phyloP scores from a whole-genome alignment of 2,888 invertebrate species.

The Pinctada fucata region DNA sequence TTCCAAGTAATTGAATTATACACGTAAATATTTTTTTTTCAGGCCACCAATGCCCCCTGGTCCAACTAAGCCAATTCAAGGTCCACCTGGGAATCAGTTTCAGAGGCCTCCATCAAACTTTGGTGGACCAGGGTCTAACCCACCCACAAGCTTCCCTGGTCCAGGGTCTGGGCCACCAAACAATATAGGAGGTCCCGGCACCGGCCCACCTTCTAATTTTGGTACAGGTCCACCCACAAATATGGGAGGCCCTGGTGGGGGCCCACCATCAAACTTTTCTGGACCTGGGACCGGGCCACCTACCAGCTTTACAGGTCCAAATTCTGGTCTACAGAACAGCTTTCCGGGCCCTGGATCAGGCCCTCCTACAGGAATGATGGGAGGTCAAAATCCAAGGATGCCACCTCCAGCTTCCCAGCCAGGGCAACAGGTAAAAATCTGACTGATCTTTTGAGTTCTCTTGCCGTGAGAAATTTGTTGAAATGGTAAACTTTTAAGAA shows the following conservation, averaged over 20 bases:
- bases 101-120: conserved; percentile 27
- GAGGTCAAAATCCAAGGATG: conserved; percentile 23
- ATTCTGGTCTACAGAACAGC: no score
- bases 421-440: conserved; percentile 30
- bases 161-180: background rate
- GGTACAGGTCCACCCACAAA: background rate
- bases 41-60: conserved; percentile 43
- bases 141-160: conserved; percentile 14
- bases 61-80: conserved; percentile 30
- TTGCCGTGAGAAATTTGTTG: conserved; percentile 27
- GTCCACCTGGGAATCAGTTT: conserved; percentile 24
- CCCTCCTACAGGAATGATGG: conserved; percentile 12
- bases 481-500: background rate
- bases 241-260: background rate
- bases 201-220: background rate
- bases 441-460: conserved; percentile 16
- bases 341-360: no score
- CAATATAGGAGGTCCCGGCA: background rate
- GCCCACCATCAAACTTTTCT: conserved; percentile 2
- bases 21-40: conserved; percentile 13
- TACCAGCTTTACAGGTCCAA: background rate
- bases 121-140: conserved; percentile 17
- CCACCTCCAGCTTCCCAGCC: conserved; percentile 23
- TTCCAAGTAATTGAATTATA: background rate
- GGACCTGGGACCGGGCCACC: conserved; percentile 9